Evolutionary conservation across 2,797 vertebrate genomes (phyloP), one percentile per base, ranked within the genome.

Genomic region (Melopsittacus undulatus): DNA sequence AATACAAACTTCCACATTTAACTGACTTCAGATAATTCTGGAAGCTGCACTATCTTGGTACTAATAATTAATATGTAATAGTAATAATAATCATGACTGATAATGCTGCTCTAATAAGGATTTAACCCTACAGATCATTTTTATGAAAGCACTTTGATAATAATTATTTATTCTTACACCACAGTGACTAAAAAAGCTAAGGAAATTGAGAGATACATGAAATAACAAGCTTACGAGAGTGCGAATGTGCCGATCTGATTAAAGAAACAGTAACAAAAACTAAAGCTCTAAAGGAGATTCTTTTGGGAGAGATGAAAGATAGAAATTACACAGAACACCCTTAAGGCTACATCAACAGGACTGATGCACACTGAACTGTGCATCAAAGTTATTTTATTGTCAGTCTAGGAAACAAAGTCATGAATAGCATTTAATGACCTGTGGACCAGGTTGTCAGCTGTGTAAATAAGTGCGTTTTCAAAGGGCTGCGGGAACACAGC

Each of bases 121-220:
- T 93, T 96, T 94, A 95, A 95, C 91, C 69, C 72, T 89, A 90
- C 83, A 89, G 87, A 96, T 92, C 18, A 75, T 93, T 93, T 94
- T 83, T 83, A 83, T 78, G 85, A 95, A 92, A 94, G 75, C 42
- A 66, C 76, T 96, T 95, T 56, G 85, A 95, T 96, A 97, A 91
- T 75, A 91, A 92, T 80, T 95, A 92, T 96, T 96, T 96, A 93
- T 89, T 92, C 91, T 95, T 93, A 87, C 64, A 54, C 51, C 62
- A 42, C 30, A 56, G 79, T 83, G 87, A 98, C 96, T 93, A 96
- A 96, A 94, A 94, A 94, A 94, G 57, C 80, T 64, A 85, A 96
- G 88, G 56, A 84, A 95, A 95, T 69, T 38, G 52, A 76, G 70
- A 94, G 82, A 87, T 70, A 46, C 38, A 92, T 87, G 96, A 96